Evolutionary conservation across 2,113 vertebrate genomes (phyloP).

Genomic region (Cygnus buccinator): DNA sequence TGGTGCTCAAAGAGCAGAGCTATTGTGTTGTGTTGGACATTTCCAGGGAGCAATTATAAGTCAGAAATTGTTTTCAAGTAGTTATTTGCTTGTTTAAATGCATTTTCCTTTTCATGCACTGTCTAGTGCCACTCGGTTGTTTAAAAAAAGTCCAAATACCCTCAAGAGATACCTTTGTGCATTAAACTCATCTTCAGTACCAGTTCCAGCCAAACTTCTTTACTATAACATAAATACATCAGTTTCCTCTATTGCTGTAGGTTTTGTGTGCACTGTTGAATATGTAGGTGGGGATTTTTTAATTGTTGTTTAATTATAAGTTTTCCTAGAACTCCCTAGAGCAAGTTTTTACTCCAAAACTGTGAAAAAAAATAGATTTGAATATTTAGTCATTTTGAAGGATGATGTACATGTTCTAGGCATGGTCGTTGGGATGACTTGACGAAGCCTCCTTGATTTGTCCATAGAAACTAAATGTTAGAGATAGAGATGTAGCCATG

Average conservation of each 20-base stretch:
- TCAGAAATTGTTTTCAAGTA: slow-evolving; percentile 53
- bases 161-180: too few relatives aligned
- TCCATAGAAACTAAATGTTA: background rate
- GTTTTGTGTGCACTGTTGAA: background rate
- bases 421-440: background rate
- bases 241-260: background rate
- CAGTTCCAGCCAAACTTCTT: background rate
- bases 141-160: background rate
- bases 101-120: background rate
- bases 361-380: background rate
- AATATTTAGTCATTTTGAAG: background rate
- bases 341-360: background rate
- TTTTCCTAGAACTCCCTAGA: background rate
- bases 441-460: background rate
- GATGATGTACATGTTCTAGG: background rate
- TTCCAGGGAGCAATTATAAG: slow-evolving; percentile 65
- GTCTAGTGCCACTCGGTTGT: background rate
- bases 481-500: background rate
- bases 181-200: background rate
- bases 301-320: background rate
- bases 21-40: slow-evolving; percentile 70
- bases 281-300: background rate
- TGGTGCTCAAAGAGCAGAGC: slow-evolving; percentile 71
- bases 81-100: slow-evolving; percentile 44
- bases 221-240: background rate